phyloP scores from a whole-genome alignment of 1,140 invertebrate genomes.

The Stegodyphus dumicola region DNA sequence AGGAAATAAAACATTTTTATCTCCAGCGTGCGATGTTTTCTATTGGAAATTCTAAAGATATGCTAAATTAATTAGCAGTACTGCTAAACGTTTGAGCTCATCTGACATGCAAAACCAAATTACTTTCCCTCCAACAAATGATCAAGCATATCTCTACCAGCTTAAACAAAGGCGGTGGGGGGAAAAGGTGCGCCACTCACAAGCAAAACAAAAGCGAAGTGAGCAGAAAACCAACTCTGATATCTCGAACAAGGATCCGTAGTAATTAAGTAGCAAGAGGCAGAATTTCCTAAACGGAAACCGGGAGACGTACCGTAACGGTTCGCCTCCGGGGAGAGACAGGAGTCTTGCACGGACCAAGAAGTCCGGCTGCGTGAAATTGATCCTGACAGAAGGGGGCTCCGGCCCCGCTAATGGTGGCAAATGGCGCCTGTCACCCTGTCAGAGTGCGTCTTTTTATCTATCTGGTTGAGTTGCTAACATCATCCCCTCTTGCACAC shows the following conservation, averaged over 20 bases:
- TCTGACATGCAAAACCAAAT: too few species aligned
- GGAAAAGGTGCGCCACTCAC: too few species aligned
- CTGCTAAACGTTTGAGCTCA: too few species aligned
- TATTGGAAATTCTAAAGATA: too few species aligned
- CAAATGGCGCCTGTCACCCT: conserved; percentile 58
- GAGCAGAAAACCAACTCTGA: not conserved
- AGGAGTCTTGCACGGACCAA: conserved; percentile 28
- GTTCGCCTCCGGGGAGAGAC: conserved; percentile 36
- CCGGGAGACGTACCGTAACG: conserved; percentile 16
- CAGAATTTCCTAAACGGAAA: conserved; percentile 55
- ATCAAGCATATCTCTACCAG: too few species aligned
- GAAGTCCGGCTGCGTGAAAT: conserved; percentile 57
- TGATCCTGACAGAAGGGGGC: conserved; percentile 55
- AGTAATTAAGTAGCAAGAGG: conserved; percentile 47
- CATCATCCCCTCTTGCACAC: too few species aligned
- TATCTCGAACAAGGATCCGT: conserved; percentile 9
- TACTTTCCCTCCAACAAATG: too few species aligned
- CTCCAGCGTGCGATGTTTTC: too few species aligned
- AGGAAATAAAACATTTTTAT: too few species aligned
- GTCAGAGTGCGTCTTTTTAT: conserved; percentile 56
- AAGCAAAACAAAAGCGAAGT: too few species aligned
- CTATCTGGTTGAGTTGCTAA: not conserved
- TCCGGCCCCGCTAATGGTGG: conserved; percentile 54
- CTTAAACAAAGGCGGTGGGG: too few species aligned
- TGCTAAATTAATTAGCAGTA: too few species aligned